Conservation (phyloP, 2,888 invertebrate species). For the Ectemnius continuus region DNA sequence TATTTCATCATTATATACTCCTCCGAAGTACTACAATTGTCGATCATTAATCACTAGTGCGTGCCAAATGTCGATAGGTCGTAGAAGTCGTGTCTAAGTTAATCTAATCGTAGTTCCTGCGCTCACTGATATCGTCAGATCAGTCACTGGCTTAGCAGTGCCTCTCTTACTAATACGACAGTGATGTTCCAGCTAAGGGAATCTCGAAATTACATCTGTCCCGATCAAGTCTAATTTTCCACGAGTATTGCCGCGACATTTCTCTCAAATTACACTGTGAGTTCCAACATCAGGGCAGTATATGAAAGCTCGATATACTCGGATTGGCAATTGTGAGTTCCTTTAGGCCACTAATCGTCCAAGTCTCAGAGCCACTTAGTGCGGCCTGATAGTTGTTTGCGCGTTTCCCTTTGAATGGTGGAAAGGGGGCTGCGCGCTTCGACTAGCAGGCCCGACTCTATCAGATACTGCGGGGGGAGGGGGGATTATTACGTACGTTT, state of each 20-base stretch:
- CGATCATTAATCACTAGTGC: conserved; percentile 52
- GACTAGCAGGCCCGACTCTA: conserved; percentile 48
- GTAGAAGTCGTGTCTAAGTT: conserved; percentile 50
- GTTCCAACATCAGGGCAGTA: too few species aligned
- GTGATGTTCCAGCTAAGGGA: too few species aligned
- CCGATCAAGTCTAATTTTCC: too few species aligned
- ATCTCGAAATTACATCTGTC: too few species aligned
- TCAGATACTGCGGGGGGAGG: conserved; percentile 23
- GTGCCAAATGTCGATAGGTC: conserved; percentile 43
- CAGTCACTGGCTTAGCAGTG: not conserved
- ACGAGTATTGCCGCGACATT: too few species aligned
- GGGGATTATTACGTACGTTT: conserved; percentile 53
- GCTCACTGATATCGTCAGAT: conserved; percentile 25
- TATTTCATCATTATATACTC: conserved; percentile 58
- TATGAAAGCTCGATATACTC: too few species aligned
- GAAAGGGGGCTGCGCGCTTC: conserved; percentile 16
- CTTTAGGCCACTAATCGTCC: conserved; percentile 38
- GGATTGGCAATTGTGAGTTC: not conserved
- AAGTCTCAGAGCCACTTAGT: too few species aligned
- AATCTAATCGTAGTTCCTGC: conserved; percentile 52
- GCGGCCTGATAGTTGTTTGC: too few species aligned
- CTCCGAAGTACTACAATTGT: conserved; percentile 49
- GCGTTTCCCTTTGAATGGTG: too few species aligned
- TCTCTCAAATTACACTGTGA: too few species aligned
- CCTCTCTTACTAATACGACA: too few species aligned